A percentile compares a stretch with the other conserved stretches of the same genome.
Conservation (phyloP, 1,140 invertebrate species). For the Lethrus apterus region DNA sequence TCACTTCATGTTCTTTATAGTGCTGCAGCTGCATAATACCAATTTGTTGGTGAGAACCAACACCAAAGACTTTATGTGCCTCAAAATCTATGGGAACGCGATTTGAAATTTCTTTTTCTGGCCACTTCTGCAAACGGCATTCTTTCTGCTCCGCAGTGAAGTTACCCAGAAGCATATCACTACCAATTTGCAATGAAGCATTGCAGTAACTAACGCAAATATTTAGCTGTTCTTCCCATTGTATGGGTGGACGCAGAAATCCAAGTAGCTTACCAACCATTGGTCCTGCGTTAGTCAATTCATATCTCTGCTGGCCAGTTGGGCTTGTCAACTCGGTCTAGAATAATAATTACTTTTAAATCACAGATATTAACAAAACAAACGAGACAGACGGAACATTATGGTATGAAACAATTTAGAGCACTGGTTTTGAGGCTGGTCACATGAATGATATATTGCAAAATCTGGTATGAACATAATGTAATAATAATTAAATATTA, state of each 20-base stretch:
- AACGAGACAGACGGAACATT: no score
- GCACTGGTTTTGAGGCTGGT: no score
- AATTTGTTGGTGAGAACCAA: slow-evolving; percentile 50
- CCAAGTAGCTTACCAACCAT: slow-evolving; percentile 70
- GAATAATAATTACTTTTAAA: no score
- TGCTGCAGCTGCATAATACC: slow-evolving; percentile 75
- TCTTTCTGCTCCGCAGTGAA: slow-evolving; percentile 58
- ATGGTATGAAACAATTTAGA: no score
- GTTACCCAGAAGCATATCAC: slow-evolving; percentile 50
- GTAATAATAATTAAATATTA: no score
- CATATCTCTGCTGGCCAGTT: slow-evolving; percentile 54
- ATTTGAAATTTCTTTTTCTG: slow-evolving; percentile 45
- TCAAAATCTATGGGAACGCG: slow-evolving; percentile 66
- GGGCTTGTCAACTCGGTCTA: slow-evolving; percentile 62
- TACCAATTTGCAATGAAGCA: slow-evolving; percentile 49
- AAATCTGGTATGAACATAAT: no score
- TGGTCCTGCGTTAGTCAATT: slow-evolving; percentile 57
- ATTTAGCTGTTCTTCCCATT: slow-evolving; percentile 64
- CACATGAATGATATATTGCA: no score
- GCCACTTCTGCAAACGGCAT: slow-evolving; percentile 54
- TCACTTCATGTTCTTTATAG: slow-evolving; percentile 57
- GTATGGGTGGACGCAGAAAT: slow-evolving; percentile 66
- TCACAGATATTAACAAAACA: no score
- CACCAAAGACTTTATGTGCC: slow-evolving; percentile 50
- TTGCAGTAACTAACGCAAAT: slow-evolving; percentile 66